Conservation (phyloP, 2,888 invertebrate species). For the Ochropleura leucogaster region DNA sequence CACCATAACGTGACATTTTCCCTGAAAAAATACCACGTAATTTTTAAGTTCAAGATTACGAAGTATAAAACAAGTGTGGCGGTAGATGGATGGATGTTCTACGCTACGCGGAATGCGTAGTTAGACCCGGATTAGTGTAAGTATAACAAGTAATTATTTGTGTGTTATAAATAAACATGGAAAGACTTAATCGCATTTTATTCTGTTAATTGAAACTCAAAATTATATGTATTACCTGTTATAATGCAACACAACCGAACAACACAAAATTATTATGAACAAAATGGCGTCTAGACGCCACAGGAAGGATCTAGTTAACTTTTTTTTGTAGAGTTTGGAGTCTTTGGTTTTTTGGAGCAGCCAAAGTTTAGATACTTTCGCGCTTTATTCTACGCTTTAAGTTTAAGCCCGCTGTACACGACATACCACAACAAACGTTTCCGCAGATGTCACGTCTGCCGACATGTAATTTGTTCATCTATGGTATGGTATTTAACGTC, state of each 20-base stretch:
- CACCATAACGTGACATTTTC: slow-evolving; percentile 94
- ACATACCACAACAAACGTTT: too few relatives aligned
- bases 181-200: neutral
- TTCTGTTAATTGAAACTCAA: neutral
- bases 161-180: neutral
- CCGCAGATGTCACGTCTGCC: too few relatives aligned
- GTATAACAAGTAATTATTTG: slow-evolving; percentile 15
- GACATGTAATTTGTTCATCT: too few relatives aligned
- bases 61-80: slow-evolving; percentile 37
- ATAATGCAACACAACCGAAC: slow-evolving; percentile 25
- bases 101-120: slow-evolving; percentile 27
- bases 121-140: slow-evolving; percentile 30
- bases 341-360: neutral
- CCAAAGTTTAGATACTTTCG: neutral
- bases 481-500: too few relatives aligned
- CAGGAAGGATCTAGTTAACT: slow-evolving; percentile 49
- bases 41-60: neutral
- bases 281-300: slow-evolving; percentile 60
- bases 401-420: too few relatives aligned
- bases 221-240: slow-evolving; percentile 44
- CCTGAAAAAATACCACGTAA: slow-evolving; percentile 47
- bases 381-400: too few relatives aligned
- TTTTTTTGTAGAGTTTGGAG: slow-evolving; percentile 27
- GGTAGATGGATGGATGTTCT: neutral
- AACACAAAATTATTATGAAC: slow-evolving; percentile 44